Conservation (phyloP, 2,113 vertebrate species). For the Camelus dromedarius region DNA sequence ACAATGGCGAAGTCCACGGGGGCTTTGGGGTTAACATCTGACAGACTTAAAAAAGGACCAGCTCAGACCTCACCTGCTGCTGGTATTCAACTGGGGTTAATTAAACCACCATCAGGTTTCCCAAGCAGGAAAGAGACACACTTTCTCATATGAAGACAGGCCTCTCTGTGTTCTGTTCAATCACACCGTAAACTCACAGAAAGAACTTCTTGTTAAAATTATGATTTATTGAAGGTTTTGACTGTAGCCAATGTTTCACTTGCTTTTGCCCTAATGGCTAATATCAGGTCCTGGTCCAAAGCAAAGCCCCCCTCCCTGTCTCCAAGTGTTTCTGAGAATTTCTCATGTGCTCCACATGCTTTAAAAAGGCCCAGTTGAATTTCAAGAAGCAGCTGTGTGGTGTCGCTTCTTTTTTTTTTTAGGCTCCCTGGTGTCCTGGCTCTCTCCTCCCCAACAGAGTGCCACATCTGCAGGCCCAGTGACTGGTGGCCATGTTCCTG, state of each 20-base stretch:
- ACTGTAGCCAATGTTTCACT: background rate
- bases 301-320: background rate
- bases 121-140: background rate
- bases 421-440: background rate
- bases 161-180: background rate
- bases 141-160: background rate
- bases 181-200: background rate
- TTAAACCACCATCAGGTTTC: slow-evolving; percentile 4
- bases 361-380: background rate
- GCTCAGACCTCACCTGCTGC: slow-evolving; percentile 18
- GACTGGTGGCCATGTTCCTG: rapidly evolving
- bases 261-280: background rate
- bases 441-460: background rate
- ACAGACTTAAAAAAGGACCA: background rate
- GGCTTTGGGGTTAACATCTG: slow-evolving; percentile 41
- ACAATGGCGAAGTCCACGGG: background rate
- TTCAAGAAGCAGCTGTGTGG: background rate
- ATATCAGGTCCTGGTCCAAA: background rate
- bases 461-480: background rate
- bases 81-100: slow-evolving; percentile 1
- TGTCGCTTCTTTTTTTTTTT: background rate
- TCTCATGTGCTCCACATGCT: background rate
- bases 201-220: background rate
- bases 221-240: background rate
- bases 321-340: background rate